phyloP scores from a whole-genome alignment of 2,888 invertebrate species.

The Liposcelis brunnea region DNA sequence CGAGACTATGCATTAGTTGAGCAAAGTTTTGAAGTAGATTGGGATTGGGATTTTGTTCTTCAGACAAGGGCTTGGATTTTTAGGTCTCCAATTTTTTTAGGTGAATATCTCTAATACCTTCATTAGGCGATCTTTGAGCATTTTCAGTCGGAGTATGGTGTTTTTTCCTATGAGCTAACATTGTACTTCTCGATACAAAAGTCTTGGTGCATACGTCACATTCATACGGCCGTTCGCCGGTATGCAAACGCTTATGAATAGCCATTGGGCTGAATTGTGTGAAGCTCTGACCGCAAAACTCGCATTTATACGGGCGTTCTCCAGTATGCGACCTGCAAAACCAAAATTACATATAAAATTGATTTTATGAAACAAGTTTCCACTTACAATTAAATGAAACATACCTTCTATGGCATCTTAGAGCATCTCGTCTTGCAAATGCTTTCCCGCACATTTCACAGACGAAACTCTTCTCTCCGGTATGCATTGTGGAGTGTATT shows the following conservation, averaged over 20 bases:
- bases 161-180: slow-evolving; percentile 40
- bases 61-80: no score
- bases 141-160: slow-evolving; percentile 20
- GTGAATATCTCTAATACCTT: no score
- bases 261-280: slow-evolving; percentile 47
- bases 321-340: slow-evolving; percentile 19
- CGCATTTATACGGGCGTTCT: slow-evolving; percentile 29
- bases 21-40: no score
- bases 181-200: slow-evolving; percentile 38
- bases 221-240: slow-evolving; percentile 40
- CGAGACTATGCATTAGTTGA: no score
- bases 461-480: slow-evolving; percentile 40
- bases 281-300: slow-evolving; percentile 41
- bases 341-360: no score
- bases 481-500: slow-evolving; percentile 42
- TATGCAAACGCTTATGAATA: slow-evolving; percentile 41
- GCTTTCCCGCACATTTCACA: slow-evolving; percentile 43
- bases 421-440: slow-evolving; percentile 39
- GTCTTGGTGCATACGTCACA: slow-evolving; percentile 38
- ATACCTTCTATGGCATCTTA: slow-evolving; percentile 31
- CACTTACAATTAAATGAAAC: no score
- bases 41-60: no score
- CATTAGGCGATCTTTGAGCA: no score
- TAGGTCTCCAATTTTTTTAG: no score
- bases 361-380: no score